Conservation (phyloP, 2,888 invertebrate genomes). For the Trachelus troglodyta region DNA sequence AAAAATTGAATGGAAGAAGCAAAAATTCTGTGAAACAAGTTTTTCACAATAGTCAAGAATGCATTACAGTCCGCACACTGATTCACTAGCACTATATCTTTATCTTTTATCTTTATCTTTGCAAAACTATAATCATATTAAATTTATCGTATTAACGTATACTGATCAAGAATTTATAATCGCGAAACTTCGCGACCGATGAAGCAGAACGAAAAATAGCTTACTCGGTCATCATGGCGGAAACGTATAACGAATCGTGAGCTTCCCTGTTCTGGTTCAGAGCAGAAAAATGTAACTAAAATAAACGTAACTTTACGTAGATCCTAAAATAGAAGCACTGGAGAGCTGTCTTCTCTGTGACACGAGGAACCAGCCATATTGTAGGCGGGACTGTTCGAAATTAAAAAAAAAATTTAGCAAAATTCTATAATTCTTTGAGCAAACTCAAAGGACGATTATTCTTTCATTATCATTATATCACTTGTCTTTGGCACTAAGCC, state of each 20-base stretch:
- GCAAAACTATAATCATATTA: neutral
- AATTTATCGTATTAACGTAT: neutral
- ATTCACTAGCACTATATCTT: neutral
- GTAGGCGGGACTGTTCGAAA: slow-evolving; percentile 20
- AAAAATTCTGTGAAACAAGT: neutral
- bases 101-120: neutral
- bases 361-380: slow-evolving; percentile 22
- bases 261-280: slow-evolving; percentile 23
- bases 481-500: slow-evolving; percentile 18
- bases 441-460: neutral
- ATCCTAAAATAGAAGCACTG: slow-evolving; percentile 32
- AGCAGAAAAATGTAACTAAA: slow-evolving; percentile 48
- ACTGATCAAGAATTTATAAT: neutral
- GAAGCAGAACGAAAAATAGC: slow-evolving; percentile 16
- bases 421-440: neutral
- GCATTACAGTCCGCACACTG: neutral
- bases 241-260: slow-evolving; percentile 16
- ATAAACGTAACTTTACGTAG: slow-evolving; percentile 36
- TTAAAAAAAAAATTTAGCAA: slow-evolving; percentile 5
- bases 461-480: slow-evolving; percentile 6
- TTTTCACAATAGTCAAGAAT: neutral
- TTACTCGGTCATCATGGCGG: slow-evolving; percentile 47
- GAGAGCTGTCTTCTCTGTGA: slow-evolving; percentile 33
- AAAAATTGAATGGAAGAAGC: neutral
- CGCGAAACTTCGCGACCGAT: neutral